A percentile compares a stretch with the other conserved stretches of the same genome.
These are phyloP conservation scores for Corythornis madagascariensis DNA, from an alignment of 2,113 vertebrate genomes.

Conservation along the genomic window DNA sequence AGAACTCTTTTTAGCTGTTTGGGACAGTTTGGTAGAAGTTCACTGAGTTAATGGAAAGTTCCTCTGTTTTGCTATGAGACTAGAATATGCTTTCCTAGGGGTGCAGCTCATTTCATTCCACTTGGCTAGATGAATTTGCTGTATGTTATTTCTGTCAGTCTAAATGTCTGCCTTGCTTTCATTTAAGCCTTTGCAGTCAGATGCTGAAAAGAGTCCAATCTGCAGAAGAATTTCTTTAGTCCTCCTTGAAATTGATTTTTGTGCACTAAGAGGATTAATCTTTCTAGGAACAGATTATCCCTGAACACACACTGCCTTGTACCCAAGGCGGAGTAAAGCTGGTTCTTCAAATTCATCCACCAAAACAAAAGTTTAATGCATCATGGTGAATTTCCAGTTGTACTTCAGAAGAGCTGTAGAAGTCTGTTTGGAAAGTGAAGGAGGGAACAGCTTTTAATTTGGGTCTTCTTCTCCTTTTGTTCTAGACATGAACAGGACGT, in stretches of 20 bases:
- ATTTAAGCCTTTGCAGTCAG: background rate
- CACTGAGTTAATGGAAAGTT: background rate
- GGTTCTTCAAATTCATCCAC: background rate
- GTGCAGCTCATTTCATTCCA: background rate
- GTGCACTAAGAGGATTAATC: background rate
- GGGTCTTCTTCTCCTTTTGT: background rate
- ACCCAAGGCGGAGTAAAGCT: background rate
- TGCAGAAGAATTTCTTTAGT: background rate
- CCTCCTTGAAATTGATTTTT: background rate
- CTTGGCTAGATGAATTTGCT: background rate
- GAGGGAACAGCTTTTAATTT: background rate
- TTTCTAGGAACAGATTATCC: conserved; percentile 18
- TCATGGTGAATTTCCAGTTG: background rate
- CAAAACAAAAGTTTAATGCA: background rate
- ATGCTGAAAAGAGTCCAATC: background rate
- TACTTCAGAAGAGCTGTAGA: background rate
- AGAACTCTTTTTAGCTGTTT: background rate
- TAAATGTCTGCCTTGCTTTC: background rate
- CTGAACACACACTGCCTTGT: background rate
- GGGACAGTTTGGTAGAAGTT: background rate
- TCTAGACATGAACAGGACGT: conserved; percentile 94
- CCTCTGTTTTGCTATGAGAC: background rate
- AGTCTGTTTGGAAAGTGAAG: background rate
- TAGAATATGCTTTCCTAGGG: background rate
- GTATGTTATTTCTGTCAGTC: background rate